Evolutionary conservation across 2,113 vertebrate species (phyloP).

Genomic region (Trochalopteron elliotii): DNA sequence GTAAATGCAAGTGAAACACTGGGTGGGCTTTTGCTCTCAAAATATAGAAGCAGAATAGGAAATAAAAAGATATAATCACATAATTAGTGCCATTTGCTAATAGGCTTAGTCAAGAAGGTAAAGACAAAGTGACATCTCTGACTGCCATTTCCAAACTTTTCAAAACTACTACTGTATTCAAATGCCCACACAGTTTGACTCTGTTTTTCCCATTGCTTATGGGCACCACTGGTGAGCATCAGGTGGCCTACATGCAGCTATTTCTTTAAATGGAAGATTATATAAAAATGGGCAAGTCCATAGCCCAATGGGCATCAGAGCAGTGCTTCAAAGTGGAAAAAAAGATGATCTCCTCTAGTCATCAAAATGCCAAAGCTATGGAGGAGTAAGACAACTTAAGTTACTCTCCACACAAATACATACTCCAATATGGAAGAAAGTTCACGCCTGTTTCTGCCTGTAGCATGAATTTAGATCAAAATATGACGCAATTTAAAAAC

Average conservation of each 20-base stretch:
- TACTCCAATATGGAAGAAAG: not conserved
- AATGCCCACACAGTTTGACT: not conserved
- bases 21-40: not conserved
- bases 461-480: not conserved
- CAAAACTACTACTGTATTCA: not conserved
- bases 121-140: not conserved
- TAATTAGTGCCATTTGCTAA: not conserved
- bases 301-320: not conserved
- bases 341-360: not conserved
- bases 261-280: not conserved
- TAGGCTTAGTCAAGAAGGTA: not conserved
- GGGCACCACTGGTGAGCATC: not conserved
- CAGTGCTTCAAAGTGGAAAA: not conserved
- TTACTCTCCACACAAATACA: not conserved
- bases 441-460: not conserved
- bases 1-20: not conserved
- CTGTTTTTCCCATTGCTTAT: not conserved
- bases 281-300: not conserved
- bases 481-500: not conserved
- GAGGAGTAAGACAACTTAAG: not conserved
- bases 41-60: not conserved
- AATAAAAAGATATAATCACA: not conserved
- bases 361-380: not conserved
- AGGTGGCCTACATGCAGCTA: not conserved
- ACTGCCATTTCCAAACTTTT: not conserved